These are phyloP conservation scores for Galagoides demidoff DNA, from an alignment of 2,797 vertebrate species.

Conservation along the genomic window DNA sequence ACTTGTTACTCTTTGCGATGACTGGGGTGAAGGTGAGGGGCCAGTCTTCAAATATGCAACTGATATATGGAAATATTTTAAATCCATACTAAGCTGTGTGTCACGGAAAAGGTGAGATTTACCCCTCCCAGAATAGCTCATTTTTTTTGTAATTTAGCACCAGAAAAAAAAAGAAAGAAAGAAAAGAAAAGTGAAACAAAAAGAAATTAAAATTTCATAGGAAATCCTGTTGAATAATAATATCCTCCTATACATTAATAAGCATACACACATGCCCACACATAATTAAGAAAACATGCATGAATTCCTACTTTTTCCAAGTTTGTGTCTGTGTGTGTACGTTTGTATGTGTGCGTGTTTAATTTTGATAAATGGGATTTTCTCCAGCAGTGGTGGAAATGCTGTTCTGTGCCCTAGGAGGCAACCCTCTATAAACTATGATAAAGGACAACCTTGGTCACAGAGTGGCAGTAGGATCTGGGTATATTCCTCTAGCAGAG, in stretches of 20 bases:
- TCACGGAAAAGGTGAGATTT: background rate
- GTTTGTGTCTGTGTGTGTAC: background rate
- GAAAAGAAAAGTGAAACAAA: background rate
- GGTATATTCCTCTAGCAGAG: background rate
- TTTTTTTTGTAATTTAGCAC: background rate
- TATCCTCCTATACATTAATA: background rate
- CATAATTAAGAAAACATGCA: background rate
- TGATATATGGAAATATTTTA: background rate
- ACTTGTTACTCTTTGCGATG: background rate
- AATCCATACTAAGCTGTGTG: background rate
- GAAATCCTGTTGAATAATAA: background rate
- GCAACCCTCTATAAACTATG: no score
- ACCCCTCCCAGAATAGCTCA: background rate
- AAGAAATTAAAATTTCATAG: background rate
- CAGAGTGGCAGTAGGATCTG: background rate
- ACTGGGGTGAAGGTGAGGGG: no score
- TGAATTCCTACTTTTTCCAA: background rate
- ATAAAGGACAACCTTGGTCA: background rate
- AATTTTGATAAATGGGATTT: background rate
- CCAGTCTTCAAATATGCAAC: background rate
- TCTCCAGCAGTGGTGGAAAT: background rate
- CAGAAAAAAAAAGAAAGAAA: background rate
- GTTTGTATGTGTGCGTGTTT: background rate
- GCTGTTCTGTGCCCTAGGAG: background rate
- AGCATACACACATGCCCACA: background rate